phyloP scores from a whole-genome alignment of 2,888 invertebrate species.

The Gortyna flavago region DNA sequence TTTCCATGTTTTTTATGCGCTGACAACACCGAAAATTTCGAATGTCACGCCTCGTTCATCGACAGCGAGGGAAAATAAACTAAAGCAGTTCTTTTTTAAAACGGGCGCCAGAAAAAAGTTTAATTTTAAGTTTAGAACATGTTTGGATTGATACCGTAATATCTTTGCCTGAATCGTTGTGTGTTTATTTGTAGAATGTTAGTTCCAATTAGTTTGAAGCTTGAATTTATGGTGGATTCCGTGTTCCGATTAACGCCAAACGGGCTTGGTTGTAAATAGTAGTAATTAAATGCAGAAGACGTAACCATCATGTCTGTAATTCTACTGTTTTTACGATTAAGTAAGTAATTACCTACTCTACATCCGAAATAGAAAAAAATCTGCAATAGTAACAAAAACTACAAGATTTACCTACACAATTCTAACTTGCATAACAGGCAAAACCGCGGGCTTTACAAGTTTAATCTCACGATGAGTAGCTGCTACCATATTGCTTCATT shows the following conservation, averaged over 20 bases:
- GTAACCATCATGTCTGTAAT: background rate
- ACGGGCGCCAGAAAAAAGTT: slow-evolving; percentile 82
- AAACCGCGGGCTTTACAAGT: slow-evolving; percentile 46
- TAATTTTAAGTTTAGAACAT: slow-evolving; percentile 79
- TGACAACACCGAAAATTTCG: slow-evolving; percentile 83
- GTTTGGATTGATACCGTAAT: slow-evolving; percentile 83
- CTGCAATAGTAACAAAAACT: background rate
- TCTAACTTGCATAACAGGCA: slow-evolving; percentile 46
- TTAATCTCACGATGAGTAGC: slow-evolving; percentile 59
- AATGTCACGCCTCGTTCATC: slow-evolving; percentile 89
- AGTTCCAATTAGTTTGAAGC: slow-evolving; percentile 41
- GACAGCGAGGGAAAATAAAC: slow-evolving; percentile 85
- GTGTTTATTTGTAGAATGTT: slow-evolving; percentile 53
- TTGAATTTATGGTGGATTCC: slow-evolving; percentile 43
- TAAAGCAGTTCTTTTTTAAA: slow-evolving; percentile 75
- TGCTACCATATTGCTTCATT: slow-evolving; percentile 64
- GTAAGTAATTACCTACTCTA: background rate
- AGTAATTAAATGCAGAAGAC: background rate
- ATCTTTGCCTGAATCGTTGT: slow-evolving; percentile 76
- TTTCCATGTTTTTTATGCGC: slow-evolving; percentile 66
- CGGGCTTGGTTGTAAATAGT: slow-evolving; percentile 11
- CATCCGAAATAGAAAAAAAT: background rate
- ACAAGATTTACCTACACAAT: background rate
- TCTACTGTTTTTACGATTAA: background rate
- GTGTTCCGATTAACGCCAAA: slow-evolving; percentile 14